Evolutionary conservation across 2,888 invertebrate genomes (phyloP), one percentile per base, ranked within the genome.

Genomic region (Danaus chrysippus): DNA sequence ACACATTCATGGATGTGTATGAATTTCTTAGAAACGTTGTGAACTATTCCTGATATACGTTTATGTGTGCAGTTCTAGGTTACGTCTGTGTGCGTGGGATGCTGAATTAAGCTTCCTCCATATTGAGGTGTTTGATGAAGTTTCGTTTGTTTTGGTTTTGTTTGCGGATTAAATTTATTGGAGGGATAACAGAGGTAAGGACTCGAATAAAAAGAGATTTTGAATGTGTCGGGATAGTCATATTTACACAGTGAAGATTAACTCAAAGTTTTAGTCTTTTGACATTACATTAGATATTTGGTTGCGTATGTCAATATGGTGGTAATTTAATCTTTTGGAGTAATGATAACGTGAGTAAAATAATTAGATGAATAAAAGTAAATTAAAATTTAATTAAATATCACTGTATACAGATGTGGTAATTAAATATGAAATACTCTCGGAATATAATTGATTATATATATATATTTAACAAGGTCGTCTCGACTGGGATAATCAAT

Each of bases 31-130:
- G 75, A 73, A 72, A 76, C 73, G 73, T 74, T 74, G 67, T 64
- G 69, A 59, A 64, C 42, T 56, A 62, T 65, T 72, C 65, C 65
- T 53, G 70, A 59, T 34, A 5, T 34, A 34, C 23, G 69, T 70
- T 68, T 59, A 69, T 68, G 71, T 68, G 73, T 69, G 71, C 72
- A 73, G 69, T 71, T 63, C 71, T 61, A 70, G 54, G 67, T 52
- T 56, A 66, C 64, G 71, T 46, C 13, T 74, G 82, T 82, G 79
- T 79, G 81, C 57, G 82, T 72, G 76, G 82, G 87, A 87, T 83
- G 86, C 87, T 87, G 87, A 67, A 69, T 81, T 80, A 85, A 73
- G 87, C 71, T 68, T 64, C 65, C 53, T 82, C 71, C 78, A 87
- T 70, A 81, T 63, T 72, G 74, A 64, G 60, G 66, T 56, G 52